phyloP scores from a whole-genome alignment of 2,113 vertebrate genomes.

The Lycocorax pyrrhopterus region DNA sequence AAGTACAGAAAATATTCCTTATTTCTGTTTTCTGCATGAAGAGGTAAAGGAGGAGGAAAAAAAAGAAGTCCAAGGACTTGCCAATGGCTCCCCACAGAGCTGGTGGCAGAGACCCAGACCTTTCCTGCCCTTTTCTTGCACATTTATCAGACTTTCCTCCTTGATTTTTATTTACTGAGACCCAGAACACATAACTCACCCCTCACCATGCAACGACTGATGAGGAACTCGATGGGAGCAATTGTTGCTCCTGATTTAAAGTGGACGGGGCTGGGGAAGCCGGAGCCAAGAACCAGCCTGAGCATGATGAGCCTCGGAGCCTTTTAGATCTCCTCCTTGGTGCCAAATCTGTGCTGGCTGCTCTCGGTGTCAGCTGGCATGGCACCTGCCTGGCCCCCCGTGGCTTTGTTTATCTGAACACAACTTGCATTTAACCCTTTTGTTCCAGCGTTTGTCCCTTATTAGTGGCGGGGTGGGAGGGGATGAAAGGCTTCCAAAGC shows the following conservation, averaged over 20 bases:
- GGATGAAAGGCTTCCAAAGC: background rate
- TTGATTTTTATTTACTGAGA: background rate
- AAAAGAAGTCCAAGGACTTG: background rate
- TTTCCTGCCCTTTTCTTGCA: background rate
- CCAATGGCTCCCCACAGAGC: background rate
- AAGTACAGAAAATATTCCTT: background rate
- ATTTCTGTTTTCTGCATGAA: background rate
- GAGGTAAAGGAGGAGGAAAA: background rate
- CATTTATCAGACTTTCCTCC: background rate
- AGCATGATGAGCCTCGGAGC: background rate
- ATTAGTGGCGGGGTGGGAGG: background rate
- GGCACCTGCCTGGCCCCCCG: slow-evolving; percentile 4
- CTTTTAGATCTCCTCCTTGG: background rate
- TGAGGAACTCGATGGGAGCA: background rate
- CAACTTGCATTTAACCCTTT: slow-evolving; percentile 32
- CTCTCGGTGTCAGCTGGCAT: background rate
- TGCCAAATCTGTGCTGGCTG: slow-evolving; percentile 13
- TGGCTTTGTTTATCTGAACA: slow-evolving; percentile 32
- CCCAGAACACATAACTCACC: background rate
- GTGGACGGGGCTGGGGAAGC: background rate
- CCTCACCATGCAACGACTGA: background rate
- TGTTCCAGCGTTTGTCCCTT: background rate
- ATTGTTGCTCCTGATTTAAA: background rate
- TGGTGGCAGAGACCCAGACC: background rate
- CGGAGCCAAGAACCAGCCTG: background rate